These are phyloP conservation scores for Plutomurus gul DNA, from an alignment of 1,140 invertebrate species.

Conservation along the genomic window DNA sequence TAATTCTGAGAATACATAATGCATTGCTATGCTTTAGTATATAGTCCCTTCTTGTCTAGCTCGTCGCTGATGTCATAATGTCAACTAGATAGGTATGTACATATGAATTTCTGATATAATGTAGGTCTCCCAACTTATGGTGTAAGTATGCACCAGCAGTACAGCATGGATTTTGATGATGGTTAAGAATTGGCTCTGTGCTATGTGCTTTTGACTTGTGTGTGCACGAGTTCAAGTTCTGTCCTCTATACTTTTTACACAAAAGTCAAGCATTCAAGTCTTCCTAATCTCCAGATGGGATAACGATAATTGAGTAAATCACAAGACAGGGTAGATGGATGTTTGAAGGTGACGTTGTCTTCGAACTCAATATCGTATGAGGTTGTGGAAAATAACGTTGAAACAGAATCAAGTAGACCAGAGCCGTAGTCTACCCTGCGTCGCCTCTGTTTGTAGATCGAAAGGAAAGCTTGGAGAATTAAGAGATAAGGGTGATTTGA, in stretches of 20 bases:
- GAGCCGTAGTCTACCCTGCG: constrained; percentile 7
- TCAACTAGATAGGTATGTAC: too few relatives aligned
- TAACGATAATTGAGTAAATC: background rate
- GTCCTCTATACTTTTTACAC: background rate
- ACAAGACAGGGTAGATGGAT: constrained; percentile 21
- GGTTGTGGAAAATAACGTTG: background rate
- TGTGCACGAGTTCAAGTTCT: background rate
- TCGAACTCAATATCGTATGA: background rate
- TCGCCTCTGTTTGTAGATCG: background rate
- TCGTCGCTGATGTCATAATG: too few relatives aligned
- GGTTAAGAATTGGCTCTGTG: too few relatives aligned
- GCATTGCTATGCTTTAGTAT: too few relatives aligned
- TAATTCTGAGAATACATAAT: too few relatives aligned
- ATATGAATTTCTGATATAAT: too few relatives aligned
- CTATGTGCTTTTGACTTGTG: too few relatives aligned
- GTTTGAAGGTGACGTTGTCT: background rate
- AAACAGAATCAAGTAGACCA: background rate
- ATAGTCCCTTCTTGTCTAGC: too few relatives aligned
- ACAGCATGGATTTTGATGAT: too few relatives aligned
- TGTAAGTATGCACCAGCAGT: too few relatives aligned
- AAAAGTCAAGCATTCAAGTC: background rate
- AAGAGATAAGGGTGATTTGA: background rate
- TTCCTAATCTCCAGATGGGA: background rate
- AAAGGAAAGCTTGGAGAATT: constrained; percentile 6
- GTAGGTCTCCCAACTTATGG: too few relatives aligned